Conservation (phyloP, 2,797 vertebrate genomes). For the Linurgus olivaceus region DNA sequence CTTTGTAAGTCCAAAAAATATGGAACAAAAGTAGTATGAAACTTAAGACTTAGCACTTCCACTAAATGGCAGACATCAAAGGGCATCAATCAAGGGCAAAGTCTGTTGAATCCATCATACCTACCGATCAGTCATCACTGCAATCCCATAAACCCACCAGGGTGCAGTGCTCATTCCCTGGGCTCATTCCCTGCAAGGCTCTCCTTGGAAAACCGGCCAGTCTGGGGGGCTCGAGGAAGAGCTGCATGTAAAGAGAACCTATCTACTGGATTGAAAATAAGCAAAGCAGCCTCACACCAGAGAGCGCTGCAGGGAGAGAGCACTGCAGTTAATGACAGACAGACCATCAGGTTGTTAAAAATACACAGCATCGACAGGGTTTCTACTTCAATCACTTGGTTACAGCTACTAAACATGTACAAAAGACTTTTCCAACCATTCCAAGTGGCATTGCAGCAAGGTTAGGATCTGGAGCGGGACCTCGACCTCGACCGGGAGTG, state of each 20-base stretch:
- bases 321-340: conserved; percentile 60
- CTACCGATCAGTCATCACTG: conserved; percentile 73
- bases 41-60: conserved; percentile 79
- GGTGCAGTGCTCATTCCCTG: conserved; percentile 18
- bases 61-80: conserved; percentile 80
- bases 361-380: conserved; percentile 74
- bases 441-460: conserved; percentile 46
- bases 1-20: conserved; percentile 75
- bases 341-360: conserved; percentile 70
- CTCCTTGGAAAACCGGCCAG: conserved; percentile 29
- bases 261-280: conserved; percentile 11
- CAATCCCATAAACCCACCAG: conserved; percentile 40
- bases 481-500: conserved; percentile 83
- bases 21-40: conserved; percentile 73
- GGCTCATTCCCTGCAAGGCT: conserved; percentile 51
- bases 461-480: conserved; percentile 82
- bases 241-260: conserved; percentile 1
- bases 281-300: conserved; percentile 34
- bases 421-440: conserved; percentile 70
- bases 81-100: conserved; percentile 70
- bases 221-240: conserved; percentile 31
- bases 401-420: conserved; percentile 80
- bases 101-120: conserved; percentile 64
- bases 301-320: conserved; percentile 61
- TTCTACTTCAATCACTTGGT: conserved; percentile 79